Percentiles rank a stretch among this genome's conserved stretches.
These are phyloP conservation scores for Peromyscus maniculatus DNA, from an alignment of 2,113 vertebrate genomes.

Conservation along the genomic window DNA sequence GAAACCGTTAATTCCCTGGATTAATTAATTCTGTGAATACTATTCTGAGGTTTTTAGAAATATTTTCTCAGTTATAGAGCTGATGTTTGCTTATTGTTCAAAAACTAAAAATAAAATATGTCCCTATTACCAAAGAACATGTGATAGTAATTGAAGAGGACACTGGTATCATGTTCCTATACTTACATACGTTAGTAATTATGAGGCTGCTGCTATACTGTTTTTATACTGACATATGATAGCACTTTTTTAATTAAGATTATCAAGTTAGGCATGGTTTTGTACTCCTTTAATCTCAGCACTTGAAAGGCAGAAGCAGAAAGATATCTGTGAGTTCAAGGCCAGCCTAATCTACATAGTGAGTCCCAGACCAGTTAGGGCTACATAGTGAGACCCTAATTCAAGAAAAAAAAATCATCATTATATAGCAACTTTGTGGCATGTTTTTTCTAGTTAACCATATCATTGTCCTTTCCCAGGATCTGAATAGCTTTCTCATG, in stretches of 20 bases:
- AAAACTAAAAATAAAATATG: slow-evolving; percentile 25
- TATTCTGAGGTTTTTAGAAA: slow-evolving; percentile 5
- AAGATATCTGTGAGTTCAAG: background rate
- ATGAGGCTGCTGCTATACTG: background rate
- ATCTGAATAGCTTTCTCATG: background rate
- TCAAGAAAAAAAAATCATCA: background rate
- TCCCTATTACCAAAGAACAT: background rate
- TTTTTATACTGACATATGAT: background rate
- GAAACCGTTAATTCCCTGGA: background rate
- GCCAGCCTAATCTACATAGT: background rate
- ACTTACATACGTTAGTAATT: background rate
- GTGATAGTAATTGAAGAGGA: background rate
- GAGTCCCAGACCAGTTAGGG: background rate
- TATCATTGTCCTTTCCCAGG: background rate
- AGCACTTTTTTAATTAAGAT: background rate
- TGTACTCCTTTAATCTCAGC: background rate
- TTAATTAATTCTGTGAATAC: too few relatives aligned
- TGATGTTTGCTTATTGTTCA: background rate
- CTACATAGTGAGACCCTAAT: too few relatives aligned
- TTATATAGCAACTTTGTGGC: background rate
- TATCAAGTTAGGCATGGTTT: background rate
- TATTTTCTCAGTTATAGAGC: background rate
- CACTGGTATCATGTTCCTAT: background rate
- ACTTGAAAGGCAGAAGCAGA: background rate
- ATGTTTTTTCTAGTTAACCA: background rate